phyloP scores from a whole-genome alignment of 2,113 vertebrate species.

The Columbina picui region DNA sequence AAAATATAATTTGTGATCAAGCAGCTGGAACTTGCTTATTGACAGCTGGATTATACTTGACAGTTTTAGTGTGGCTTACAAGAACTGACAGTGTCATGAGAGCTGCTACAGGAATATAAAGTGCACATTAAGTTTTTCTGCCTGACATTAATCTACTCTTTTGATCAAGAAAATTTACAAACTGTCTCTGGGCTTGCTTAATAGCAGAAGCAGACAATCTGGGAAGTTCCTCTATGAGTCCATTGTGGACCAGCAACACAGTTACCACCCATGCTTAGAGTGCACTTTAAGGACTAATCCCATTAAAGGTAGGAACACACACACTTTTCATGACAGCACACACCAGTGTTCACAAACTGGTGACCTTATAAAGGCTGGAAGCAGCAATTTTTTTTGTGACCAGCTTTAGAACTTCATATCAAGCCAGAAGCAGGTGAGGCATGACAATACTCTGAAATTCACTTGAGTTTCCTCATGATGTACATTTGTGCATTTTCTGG shows the following conservation, averaged over 20 bases:
- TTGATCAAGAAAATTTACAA: not conserved
- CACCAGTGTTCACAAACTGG: not conserved
- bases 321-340: not conserved
- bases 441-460: not conserved
- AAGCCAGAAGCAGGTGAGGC: not conserved
- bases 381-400: not conserved
- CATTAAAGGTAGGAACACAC: not conserved
- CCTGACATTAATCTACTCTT: not conserved
- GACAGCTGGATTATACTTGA: conserved; percentile 20
- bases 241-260: not conserved
- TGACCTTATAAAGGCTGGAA: not conserved
- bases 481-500: not conserved
- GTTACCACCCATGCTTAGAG: not conserved
- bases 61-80: conserved; percentile 12
- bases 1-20: conserved; percentile 19
- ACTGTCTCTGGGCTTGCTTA: not conserved
- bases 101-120: not conserved
- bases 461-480: not conserved
- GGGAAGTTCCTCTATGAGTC: not conserved
- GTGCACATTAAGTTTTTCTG: not conserved
- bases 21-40: conserved; percentile 11
- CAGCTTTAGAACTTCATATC: not conserved
- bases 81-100: not conserved
- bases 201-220: not conserved
- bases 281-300: not conserved